A percentile compares a stretch with the other conserved stretches of the same genome.
Evolutionary conservation across 2,888 invertebrate species (phyloP).

Genomic region (Andrena chrysosceles): DNA sequence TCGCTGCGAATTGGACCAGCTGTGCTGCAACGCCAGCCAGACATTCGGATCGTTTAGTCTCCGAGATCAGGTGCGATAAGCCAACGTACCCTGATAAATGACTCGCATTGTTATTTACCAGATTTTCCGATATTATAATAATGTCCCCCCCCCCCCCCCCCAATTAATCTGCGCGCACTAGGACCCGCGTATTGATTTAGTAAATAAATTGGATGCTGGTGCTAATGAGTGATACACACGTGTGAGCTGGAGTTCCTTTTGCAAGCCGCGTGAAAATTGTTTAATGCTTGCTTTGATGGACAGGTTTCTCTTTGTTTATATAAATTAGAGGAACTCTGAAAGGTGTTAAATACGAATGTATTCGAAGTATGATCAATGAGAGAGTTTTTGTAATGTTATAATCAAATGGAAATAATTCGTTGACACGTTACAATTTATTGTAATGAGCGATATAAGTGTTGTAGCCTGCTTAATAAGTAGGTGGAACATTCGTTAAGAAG

Average conservation of each 20-base stretch:
- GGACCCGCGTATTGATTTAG: conserved; percentile 34
- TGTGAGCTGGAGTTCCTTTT: background rate
- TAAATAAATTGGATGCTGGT: conserved; percentile 34
- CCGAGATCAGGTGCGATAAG: conserved; percentile 73
- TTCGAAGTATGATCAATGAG: too few species aligned
- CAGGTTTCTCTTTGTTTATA: too few species aligned
- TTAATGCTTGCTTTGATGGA: background rate
- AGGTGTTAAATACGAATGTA: too few species aligned
- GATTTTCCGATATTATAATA: conserved; percentile 68
- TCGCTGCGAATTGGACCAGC: conserved; percentile 61
- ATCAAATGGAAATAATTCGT: too few species aligned
- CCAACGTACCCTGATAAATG: conserved; percentile 68
- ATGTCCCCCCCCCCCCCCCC: too few species aligned
- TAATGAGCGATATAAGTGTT: too few species aligned
- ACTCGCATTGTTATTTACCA: conserved; percentile 60
- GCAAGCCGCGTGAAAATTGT: background rate
- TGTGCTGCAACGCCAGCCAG: conserved; percentile 57
- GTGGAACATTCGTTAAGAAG: too few species aligned
- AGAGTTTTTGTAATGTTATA: too few species aligned
- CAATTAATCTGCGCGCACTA: conserved; percentile 48
- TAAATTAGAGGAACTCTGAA: too few species aligned
- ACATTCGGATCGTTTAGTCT: conserved; percentile 63
- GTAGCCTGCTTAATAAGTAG: too few species aligned
- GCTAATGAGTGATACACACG: conserved; percentile 4
- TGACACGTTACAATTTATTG: too few species aligned